A percentile compares a stretch with the other conserved stretches of the same genome.
Conservation (phyloP, 2,888 invertebrate species). For the Dolichomitus sp. region DNA sequence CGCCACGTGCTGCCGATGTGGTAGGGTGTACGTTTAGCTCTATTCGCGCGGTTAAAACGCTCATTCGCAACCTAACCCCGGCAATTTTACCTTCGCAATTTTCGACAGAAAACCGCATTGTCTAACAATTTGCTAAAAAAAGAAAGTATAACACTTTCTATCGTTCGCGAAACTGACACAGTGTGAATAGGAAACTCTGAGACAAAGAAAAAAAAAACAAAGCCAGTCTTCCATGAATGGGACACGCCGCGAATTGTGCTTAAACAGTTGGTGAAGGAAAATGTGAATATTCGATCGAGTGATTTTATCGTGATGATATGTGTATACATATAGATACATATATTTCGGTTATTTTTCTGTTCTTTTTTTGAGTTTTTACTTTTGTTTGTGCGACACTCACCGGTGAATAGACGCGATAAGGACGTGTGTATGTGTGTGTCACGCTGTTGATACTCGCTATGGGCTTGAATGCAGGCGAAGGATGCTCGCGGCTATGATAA, state of each 20-base stretch:
- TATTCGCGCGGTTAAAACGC: constrained; percentile 34
- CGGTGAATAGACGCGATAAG: neutral
- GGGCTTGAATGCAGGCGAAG: neutral
- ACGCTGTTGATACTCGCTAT: neutral
- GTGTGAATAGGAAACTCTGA: neutral
- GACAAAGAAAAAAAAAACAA: neutral
- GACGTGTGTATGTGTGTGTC: neutral
- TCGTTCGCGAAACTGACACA: neutral
- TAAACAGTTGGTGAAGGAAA: neutral
- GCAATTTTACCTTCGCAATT: constrained; percentile 9
- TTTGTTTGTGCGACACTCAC: constrained; percentile 1
- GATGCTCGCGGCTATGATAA: constrained; percentile 21
- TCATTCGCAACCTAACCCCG: constrained; percentile 10
- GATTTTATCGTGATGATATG: neutral
- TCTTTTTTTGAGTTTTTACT: neutral
- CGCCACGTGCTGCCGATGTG: constrained; percentile 86
- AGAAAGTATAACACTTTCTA: neutral
- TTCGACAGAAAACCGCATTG: neutral
- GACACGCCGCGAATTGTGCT: neutral
- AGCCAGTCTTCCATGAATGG: neutral
- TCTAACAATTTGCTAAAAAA: neutral
- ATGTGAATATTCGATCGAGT: neutral
- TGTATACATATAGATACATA: neutral
- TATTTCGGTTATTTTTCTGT: neutral
- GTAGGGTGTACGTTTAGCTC: constrained; percentile 80